Evolutionary conservation across 2,113 vertebrate genomes (phyloP).

Genomic region (Columba janthina): DNA sequence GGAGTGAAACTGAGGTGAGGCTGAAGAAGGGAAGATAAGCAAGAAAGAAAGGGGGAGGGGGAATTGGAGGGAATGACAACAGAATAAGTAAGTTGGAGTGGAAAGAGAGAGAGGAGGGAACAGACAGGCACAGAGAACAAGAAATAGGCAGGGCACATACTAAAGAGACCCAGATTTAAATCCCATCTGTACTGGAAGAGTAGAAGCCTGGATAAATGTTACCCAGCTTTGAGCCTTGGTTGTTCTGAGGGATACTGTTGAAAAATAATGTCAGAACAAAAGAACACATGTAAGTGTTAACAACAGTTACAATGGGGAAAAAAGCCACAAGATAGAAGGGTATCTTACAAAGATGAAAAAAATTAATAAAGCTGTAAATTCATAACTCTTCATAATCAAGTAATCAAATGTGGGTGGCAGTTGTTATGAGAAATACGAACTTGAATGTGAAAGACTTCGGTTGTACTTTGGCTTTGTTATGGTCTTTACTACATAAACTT

Average conservation of each 20-base stretch:
- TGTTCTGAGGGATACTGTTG: neutral
- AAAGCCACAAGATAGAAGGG: neutral
- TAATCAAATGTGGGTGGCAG: neutral
- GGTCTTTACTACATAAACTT: neutral
- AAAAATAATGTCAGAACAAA: neutral
- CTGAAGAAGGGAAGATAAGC: neutral
- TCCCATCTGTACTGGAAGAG: neutral
- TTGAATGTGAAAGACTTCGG: neutral
- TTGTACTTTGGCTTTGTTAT: neutral
- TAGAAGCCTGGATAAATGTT: neutral
- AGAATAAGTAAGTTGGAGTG: neutral
- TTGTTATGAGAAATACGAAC: neutral
- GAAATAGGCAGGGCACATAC: neutral
- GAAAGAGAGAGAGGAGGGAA: neutral
- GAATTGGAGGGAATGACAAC: neutral
- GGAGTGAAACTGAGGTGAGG: neutral
- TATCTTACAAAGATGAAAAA: neutral
- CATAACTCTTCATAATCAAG: neutral
- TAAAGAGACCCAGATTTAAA: neutral
- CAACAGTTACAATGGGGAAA: neutral
- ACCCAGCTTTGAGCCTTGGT: neutral
- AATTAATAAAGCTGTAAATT: neutral
- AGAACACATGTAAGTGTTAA: neutral
- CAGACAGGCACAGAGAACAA: neutral
- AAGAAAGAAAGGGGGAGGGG: neutral